Evolutionary conservation across 2,797 vertebrate species (phyloP), one percentile per base, ranked within the genome.

Genomic region (Labeo calbasu): DNA sequence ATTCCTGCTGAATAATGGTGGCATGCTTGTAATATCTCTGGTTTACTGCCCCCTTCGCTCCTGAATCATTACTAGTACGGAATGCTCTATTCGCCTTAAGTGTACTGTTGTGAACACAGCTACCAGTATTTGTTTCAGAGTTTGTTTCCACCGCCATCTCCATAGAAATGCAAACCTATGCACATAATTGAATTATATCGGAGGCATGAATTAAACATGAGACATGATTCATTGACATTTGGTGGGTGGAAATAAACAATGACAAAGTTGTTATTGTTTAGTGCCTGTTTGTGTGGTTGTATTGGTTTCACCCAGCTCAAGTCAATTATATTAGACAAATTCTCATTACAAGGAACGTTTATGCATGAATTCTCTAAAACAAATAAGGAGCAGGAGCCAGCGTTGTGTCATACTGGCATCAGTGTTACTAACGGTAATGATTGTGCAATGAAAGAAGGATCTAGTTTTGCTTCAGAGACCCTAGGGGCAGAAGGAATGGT

Each of bases 211-310:
- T 68, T 79, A 66, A 84, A 83, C 82, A 84, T 79, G 76, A 32
- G 68, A 84, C 76, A 50, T 84, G 76, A 84, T 66, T 84, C 75
- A 82, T 73, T 85, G 73, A 84, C 79, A 65, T 78, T 73, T 65
- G 76, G 7, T 50, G 82, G 82, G 63, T 78, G 76, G 66, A 84
- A 78, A 51, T 79, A 63, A 78, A 79, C 66, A 79, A 65, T 51
- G 46, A 65, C 43, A 53, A 65, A 71, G 55, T 79, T 84, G 76
- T 72, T 70, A 84, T 79, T 79, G 66, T 79, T 79, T 79, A 51
- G 55, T 79, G 11, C n/a, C 25, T 40, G 76, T 59, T 78, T 63
- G 53, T 78, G 28, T 36, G 73, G 36, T 69, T 68, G 75, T 51
- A 63, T 78, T 63, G 66, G 65, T 84, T 84, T 84, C 65, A 61